Base-by-base conservation (phyloP, 1,140 invertebrate genomes). In the Gyrodactylus salaris region DNA sequence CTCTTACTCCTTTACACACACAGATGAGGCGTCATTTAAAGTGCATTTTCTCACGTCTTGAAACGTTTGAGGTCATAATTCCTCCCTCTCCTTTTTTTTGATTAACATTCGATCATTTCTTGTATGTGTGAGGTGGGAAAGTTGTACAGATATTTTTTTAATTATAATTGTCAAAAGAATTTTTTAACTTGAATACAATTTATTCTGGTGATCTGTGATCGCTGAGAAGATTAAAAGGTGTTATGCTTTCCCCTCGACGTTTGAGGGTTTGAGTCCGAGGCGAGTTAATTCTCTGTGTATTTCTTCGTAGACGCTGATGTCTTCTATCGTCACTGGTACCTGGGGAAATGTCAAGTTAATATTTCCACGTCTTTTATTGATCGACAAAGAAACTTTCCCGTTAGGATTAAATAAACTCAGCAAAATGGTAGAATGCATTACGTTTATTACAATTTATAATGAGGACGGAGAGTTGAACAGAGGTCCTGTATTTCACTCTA, bases 241-340 rank as follows among this genome's bases (percentile, higher is more conserved):
- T n/a, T 54, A 16, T n/a, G 7, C 7, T n/a, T 54, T 54, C n/a
- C 7, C 7, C 34, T 71, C 70, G 16, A 34, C 26, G 20, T 73
- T n/a, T 27, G 72, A 27, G 23, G 72, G 72, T 27, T 73, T 73
- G 2, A 73, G 26, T 21, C 72, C 72, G 20, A 27, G 20, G 2
- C 26, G n/a, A 1, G n/a, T 68, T 73, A 90, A 80, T 1, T 85
- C 86, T 25, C 81, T 77, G 77, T 87, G 86, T 72, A 89, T 87
- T 77, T 87, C 86, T 1, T 78, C 80, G 77, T 87, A 90, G 1
- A 89, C 86, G 69, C 82, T 84, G 26, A 87, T 84, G 81, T 91
- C 88, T 81, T 91, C 88, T 73, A 90, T 87, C 0, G 88, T 89
- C 1, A 86, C 84, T 69, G 88, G 85, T 77, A 86, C 85, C 85